Evolutionary conservation across 2,888 invertebrate genomes (phyloP).

Genomic region (Drosophila robusta): DNA sequence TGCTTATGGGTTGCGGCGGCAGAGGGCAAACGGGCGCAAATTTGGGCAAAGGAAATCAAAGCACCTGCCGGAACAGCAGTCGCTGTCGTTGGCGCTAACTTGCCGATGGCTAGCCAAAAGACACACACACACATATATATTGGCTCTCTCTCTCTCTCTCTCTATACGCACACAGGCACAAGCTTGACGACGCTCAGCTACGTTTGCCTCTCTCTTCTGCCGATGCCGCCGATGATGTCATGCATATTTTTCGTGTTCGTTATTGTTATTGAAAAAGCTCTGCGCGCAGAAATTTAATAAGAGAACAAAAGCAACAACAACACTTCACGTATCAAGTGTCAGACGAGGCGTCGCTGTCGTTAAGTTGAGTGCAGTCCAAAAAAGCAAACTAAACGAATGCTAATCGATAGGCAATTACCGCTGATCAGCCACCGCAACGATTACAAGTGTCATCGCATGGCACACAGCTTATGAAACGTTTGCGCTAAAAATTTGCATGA

Average conservation of each 20-base stretch:
- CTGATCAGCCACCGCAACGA: constrained; percentile 25
- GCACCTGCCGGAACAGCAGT: constrained; percentile 61
- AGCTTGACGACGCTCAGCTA: constrained; percentile 22
- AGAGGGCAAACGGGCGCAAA: neutral
- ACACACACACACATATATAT: constrained; percentile 4
- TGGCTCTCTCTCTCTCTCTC: constrained; percentile 16
- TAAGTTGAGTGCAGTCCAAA: constrained; percentile 19
- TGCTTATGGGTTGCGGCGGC: neutral
- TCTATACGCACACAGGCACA: constrained; percentile 15
- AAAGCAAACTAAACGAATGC: constrained; percentile 18
- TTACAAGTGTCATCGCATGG: constrained; percentile 32
- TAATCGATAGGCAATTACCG: constrained; percentile 47
- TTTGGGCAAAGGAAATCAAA: constrained; percentile 31
- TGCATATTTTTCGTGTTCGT: constrained; percentile 73
- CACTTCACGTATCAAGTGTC: constrained; percentile 44
- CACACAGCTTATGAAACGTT: constrained; percentile 40
- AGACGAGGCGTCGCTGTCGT: constrained; percentile 22
- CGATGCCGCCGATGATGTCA: constrained; percentile 64
- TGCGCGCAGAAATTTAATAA: constrained; percentile 41
- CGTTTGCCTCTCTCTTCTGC: constrained; percentile 21
- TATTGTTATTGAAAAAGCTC: constrained; percentile 69
- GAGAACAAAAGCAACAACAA: constrained; percentile 23
- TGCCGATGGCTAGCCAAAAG: constrained; percentile 39
- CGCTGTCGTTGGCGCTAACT: constrained; percentile 42
- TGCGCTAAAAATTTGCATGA: constrained; percentile 68